These are phyloP conservation scores for Tanypteryx hageni DNA, from an alignment of 2,888 invertebrate species.

Conservation along the genomic window DNA sequence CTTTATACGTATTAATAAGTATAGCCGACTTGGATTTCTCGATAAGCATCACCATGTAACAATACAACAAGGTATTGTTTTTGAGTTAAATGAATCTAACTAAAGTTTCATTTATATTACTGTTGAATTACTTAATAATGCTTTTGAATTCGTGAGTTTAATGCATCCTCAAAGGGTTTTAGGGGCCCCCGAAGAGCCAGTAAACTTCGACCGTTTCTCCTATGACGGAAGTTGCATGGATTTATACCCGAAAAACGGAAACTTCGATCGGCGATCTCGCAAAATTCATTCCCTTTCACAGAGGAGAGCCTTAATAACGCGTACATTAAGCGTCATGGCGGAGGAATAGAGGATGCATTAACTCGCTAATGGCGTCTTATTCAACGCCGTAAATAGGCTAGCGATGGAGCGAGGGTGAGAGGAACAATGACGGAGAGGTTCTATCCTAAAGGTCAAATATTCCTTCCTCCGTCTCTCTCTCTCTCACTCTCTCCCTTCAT, in stretches of 20 bases:
- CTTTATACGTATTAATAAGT: too few relatives aligned
- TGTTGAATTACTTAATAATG: too few relatives aligned
- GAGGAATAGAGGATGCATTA: too few relatives aligned
- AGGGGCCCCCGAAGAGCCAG: neutral
- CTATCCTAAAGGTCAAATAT: neutral
- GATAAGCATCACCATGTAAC: too few relatives aligned
- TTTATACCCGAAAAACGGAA: neutral
- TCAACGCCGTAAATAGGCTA: neutral
- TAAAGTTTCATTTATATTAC: too few relatives aligned
- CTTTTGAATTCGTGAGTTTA: too few relatives aligned
- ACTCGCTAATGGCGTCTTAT: neutral
- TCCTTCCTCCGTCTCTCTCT: neutral
- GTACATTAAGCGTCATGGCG: neutral
- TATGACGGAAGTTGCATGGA: neutral
- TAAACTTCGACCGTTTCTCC: neutral
- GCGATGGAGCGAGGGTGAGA: neutral
- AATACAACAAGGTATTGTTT: too few relatives aligned
- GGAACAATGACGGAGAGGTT: neutral
- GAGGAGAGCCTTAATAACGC: neutral
- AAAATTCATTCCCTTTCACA: neutral
- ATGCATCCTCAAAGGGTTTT: too few relatives aligned
- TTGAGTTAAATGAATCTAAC: too few relatives aligned
- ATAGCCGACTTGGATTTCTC: too few relatives aligned
- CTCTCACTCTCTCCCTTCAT: neutral
- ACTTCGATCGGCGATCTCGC: neutral